Conservation (phyloP, 92 coral and sea anemone genomes). For the Actinernus sp. region DNA sequence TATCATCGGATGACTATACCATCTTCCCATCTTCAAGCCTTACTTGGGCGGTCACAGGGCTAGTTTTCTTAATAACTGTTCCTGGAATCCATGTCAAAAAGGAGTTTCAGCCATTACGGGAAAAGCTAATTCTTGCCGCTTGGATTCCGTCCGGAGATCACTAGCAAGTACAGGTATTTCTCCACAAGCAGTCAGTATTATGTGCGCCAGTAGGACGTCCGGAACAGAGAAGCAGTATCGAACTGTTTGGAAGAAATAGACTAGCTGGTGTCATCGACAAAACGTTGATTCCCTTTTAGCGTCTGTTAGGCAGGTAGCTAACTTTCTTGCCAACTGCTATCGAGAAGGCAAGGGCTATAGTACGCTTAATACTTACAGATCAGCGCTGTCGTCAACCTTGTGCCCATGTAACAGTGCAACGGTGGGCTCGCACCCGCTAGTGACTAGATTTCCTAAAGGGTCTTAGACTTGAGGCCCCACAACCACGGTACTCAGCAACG, state of each 20-base stretch:
- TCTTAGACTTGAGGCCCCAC: conserved; percentile 4
- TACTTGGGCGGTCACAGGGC: too few relatives aligned
- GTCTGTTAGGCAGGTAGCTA: conserved; percentile 14
- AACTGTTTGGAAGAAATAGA: conserved; percentile 49
- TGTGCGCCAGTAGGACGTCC: conserved; percentile 33
- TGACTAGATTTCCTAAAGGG: conserved; percentile 11
- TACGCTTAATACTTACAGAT: conserved; percentile 33
- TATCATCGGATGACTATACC: too few relatives aligned
- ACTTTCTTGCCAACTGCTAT: conserved; percentile 22
- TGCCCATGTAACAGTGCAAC: not conserved
- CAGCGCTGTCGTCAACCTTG: conserved; percentile 17
- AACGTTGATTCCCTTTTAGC: conserved; percentile 33
- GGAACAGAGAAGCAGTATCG: conserved; percentile 54
- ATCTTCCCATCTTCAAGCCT: too few relatives aligned
- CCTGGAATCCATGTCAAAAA: conserved; percentile 11
- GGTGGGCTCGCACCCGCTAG: conserved; percentile 19
- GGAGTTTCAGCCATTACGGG: conserved; percentile 8
- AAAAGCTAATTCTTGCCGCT: conserved; percentile 12
- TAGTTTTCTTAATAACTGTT: too few relatives aligned
- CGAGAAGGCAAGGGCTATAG: conserved; percentile 37
- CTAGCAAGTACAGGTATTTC: conserved; percentile 30
- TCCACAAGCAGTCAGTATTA: conserved; percentile 10
- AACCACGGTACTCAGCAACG: conserved; percentile 10
- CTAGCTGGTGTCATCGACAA: too few relatives aligned
- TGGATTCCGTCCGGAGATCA: conserved; percentile 35